Base-by-base conservation (phyloP, 2,888 invertebrate genomes). In the Zygogramma bicolorata region DNA sequence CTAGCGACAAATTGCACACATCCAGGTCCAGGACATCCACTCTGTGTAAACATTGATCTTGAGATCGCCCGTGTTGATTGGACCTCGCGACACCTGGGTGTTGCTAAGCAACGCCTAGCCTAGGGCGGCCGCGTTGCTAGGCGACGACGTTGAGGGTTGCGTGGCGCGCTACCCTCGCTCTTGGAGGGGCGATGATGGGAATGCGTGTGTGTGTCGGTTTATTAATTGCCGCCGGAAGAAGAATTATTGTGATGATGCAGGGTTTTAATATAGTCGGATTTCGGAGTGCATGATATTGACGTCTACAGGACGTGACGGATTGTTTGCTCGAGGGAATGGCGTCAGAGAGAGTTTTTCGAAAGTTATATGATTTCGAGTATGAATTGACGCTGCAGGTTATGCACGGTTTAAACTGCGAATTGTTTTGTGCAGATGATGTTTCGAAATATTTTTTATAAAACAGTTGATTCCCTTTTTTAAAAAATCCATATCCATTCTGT, bases 31-130 rank as follows among this genome's bases (percentile, higher is more conserved):
- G 75, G 72, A 74, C 67, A 71, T 66, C 60, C 75, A 72, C 72
- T 75, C 76, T 70, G 84, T 73, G 85, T 83, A 86, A 86, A 86
- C 86, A 86, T 86, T 84, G 86, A 86, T 86, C 86, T 86, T 85
- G 86, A 86, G 86, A 86, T 85, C 84, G 85, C 82, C 85, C 81
- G 85, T 86, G 86, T 86, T 86, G 86, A 86, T 86, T 86, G 86
- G 86, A 83, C 85, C 84, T 82, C 82, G 84, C 84, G 85, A 87
- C 87, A 87, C 87, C 87, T 87, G 87, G 85, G 85, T 83, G 86
- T 87, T 86, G 84, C 86, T 82, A 83, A 83, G 85, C 84, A 84
- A 86, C 84, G 81, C 74, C 78, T 71, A 67, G 71, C 80, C 76
- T 78, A 78, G 80, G 81, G 83, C 80, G 82, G 72, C 79, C 75